Evolutionary conservation across 92 coral and sea anemone species (phyloP).

Genomic region (Parazoanthus darwini): DNA sequence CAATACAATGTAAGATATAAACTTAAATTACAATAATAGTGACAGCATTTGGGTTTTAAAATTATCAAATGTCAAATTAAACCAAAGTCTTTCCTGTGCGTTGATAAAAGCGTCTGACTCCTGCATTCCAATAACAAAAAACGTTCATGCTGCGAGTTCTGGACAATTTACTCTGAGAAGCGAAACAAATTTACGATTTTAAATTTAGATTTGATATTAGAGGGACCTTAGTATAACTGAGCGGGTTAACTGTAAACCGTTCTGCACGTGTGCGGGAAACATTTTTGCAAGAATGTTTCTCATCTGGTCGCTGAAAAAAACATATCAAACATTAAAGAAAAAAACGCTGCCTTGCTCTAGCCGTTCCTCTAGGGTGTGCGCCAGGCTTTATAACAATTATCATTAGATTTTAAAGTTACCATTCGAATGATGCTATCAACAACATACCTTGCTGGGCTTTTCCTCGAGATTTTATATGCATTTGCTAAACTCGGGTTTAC

Average conservation of each 20-base stretch:
- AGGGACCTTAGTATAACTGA: slow-evolving; percentile 8
- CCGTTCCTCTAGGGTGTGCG: slow-evolving; percentile 21
- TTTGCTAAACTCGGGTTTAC: slow-evolving; percentile 8
- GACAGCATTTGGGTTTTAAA: slow-evolving; percentile 28
- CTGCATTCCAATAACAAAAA: slow-evolving; percentile 29
- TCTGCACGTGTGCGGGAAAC: slow-evolving; percentile 14
- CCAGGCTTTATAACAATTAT: slow-evolving; percentile 16
- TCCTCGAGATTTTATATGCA: slow-evolving; percentile 28
- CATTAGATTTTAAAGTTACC: slow-evolving; percentile 15
- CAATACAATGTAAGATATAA: slow-evolving; percentile 23
- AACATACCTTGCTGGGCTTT: slow-evolving; percentile 30
- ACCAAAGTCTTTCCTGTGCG: slow-evolving; percentile 31
- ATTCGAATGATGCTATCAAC: slow-evolving; percentile 27
- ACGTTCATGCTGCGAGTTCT: slow-evolving; percentile 26
- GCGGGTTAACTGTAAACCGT: slow-evolving; percentile 23
- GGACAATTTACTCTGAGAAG: slow-evolving; percentile 18
- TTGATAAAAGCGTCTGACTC: slow-evolving; percentile 24
- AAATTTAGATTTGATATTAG: background rate
- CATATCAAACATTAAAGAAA: slow-evolving; percentile 14
- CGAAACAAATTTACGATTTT: slow-evolving; percentile 15
- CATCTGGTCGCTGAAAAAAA: slow-evolving; percentile 14
- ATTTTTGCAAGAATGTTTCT: slow-evolving; percentile 20
- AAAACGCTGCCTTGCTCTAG: slow-evolving; percentile 24
- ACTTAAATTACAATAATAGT: slow-evolving; percentile 21
- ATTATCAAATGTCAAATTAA: slow-evolving; percentile 21